A percentile compares a stretch with the other conserved stretches of the same genome.
Conservation (phyloP, 35 echinoderm and acorn worm genomes). For the Antedon bifida region DNA sequence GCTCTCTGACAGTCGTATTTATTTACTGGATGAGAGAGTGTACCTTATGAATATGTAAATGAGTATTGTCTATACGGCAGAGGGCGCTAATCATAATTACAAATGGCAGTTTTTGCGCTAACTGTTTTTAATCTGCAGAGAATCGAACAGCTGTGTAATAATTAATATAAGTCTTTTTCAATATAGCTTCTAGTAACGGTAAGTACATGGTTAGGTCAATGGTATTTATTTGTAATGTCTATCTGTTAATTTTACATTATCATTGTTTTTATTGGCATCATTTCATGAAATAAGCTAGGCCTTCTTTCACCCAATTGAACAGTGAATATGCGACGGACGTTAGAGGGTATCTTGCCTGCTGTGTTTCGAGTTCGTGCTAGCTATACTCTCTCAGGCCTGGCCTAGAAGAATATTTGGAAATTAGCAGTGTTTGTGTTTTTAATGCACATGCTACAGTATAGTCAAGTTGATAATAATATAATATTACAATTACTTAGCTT, state of each 20-base stretch:
- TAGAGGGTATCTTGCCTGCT: too few species aligned
- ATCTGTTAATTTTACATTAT: neutral
- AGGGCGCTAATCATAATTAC: neutral
- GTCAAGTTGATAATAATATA: too few species aligned
- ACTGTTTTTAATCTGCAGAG: neutral
- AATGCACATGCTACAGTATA: too few species aligned
- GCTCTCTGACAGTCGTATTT: neutral
- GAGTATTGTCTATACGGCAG: neutral
- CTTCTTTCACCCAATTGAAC: too few species aligned
- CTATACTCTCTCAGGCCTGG: too few species aligned
- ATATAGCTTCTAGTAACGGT: neutral
- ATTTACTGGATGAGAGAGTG: neutral
- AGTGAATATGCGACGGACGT: too few species aligned
- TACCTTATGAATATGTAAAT: neutral
- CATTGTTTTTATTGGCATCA: too few species aligned
- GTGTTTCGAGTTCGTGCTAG: too few species aligned
- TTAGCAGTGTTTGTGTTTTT: too few species aligned
- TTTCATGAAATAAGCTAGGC: too few species aligned
- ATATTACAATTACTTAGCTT: too few species aligned
- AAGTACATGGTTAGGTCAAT: neutral
- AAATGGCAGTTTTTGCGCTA: neutral
- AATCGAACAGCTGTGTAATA: neutral
- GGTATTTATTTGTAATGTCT: neutral
- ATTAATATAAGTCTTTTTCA: neutral
- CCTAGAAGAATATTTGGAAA: too few species aligned